Percentiles rank a stretch among this genome's conserved stretches.
Conservation (phyloP, 2,113 vertebrate species). For the Pleuronectes platessa region DNA sequence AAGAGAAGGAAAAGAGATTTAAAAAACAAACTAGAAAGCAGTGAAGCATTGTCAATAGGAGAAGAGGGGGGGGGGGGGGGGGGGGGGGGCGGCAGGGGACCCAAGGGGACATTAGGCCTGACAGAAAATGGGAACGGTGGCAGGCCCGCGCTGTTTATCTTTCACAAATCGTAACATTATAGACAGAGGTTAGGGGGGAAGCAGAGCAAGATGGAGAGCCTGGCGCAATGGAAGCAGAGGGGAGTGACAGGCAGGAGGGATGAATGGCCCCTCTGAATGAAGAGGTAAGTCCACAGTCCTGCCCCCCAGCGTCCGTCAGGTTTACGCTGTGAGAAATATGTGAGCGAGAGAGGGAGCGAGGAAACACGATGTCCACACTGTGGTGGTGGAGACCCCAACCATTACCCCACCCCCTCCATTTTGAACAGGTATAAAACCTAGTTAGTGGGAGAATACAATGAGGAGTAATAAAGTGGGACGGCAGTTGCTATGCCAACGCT, state of each 20-base stretch:
- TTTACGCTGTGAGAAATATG: slow-evolving; percentile 46
- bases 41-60: slow-evolving; percentile 40
- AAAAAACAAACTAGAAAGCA: slow-evolving; percentile 42
- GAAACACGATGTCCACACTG: background rate
- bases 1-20: slow-evolving; percentile 18
- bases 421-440: background rate
- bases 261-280: slow-evolving; percentile 53
- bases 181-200: slow-evolving; percentile 56
- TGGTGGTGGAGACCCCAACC: background rate
- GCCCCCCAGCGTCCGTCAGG: slow-evolving; percentile 43
- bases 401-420: background rate
- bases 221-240: slow-evolving; percentile 24
- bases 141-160: slow-evolving; percentile 32
- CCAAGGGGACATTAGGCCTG: slow-evolving; percentile 39
- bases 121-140: slow-evolving; percentile 50
- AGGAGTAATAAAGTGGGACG: slow-evolving; percentile 57
- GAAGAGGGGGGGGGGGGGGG: slow-evolving; percentile 3
- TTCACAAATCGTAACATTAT: slow-evolving; percentile 56
- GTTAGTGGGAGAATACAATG: slow-evolving; percentile 41
- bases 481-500: slow-evolving; percentile 78
- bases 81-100: slow-evolving; percentile 7
- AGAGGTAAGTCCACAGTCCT: slow-evolving; percentile 51
- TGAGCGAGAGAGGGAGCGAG: slow-evolving; percentile 66
- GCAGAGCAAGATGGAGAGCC: slow-evolving; percentile 54
- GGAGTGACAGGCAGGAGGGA: slow-evolving; percentile 38